Percentiles rank a stretch among this genome's conserved stretches.
Conservation (phyloP, 2,888 invertebrate genomes). For the Xanthostigma xanthostigma region DNA sequence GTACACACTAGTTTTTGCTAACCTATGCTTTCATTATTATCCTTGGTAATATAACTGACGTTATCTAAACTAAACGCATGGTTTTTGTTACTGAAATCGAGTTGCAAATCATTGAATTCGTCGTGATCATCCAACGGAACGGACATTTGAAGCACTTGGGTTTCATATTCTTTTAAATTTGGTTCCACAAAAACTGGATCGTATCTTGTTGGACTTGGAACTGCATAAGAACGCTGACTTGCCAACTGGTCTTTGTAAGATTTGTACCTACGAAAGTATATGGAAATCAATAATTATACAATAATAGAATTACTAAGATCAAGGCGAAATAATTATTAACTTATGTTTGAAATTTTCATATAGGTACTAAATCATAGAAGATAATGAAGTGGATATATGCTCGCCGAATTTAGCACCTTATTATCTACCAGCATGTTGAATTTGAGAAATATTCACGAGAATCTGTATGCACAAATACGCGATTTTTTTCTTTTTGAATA, state of each 20-base stretch:
- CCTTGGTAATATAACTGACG: slow-evolving; percentile 76
- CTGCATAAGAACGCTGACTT: slow-evolving; percentile 32
- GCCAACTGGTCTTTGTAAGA: slow-evolving; percentile 60
- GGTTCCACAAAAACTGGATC: slow-evolving; percentile 59
- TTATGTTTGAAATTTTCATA: neutral
- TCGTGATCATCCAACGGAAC: slow-evolving; percentile 73
- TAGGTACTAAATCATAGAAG: too few relatives aligned
- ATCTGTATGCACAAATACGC: too few relatives aligned
- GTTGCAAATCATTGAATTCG: slow-evolving; percentile 60
- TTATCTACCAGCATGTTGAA: too few relatives aligned
- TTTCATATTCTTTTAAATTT: slow-evolving; percentile 85
- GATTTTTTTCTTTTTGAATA: too few relatives aligned
- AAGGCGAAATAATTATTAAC: neutral
- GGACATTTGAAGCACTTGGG: slow-evolving; percentile 86
- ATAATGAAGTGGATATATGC: too few relatives aligned
- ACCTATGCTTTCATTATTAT: slow-evolving; percentile 42
- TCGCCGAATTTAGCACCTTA: too few relatives aligned
- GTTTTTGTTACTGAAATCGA: slow-evolving; percentile 76
- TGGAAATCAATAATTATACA: neutral
- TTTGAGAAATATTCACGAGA: too few relatives aligned
- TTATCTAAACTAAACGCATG: slow-evolving; percentile 79
- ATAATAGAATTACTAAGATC: neutral
- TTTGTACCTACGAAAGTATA: slow-evolving; percentile 50
- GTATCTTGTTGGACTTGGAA: slow-evolving; percentile 47
- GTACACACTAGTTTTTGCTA: slow-evolving; percentile 8